Evolutionary conservation across 2,888 invertebrate genomes (phyloP).

Genomic region (Stictocephala bisonia): DNA sequence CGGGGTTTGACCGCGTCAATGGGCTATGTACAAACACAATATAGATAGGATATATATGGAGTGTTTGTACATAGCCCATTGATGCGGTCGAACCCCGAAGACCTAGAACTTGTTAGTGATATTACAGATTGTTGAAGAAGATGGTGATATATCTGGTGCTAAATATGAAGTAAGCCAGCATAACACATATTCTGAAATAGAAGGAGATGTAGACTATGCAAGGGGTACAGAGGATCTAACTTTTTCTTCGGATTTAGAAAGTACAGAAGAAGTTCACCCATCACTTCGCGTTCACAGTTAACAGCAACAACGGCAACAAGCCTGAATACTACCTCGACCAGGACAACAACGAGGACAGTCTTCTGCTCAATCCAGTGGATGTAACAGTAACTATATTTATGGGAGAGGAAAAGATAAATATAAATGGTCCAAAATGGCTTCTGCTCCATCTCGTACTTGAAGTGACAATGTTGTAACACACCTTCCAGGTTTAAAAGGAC

Average conservation of each 20-base stretch:
- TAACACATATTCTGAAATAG: background rate
- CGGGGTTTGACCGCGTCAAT: too few species aligned
- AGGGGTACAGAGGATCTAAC: background rate
- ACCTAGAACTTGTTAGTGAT: too few species aligned
- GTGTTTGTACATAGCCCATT: too few species aligned
- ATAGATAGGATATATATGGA: too few species aligned
- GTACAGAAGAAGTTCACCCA: background rate
- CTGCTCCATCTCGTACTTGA: background rate
- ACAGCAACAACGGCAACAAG: background rate
- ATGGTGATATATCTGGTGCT: background rate
- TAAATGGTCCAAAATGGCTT: background rate
- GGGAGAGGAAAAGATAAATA: background rate
- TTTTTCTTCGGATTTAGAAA: background rate
- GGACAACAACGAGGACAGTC: background rate
- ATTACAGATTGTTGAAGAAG: background rate
- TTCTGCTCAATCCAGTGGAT: background rate
- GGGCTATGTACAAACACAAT: too few species aligned
- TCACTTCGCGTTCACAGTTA: background rate
- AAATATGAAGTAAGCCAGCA: background rate
- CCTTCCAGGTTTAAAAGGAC: background rate
- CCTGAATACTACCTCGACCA: background rate
- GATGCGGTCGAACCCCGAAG: too few species aligned
- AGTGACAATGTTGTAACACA: background rate
- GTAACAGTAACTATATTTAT: background rate
- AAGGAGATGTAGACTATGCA: background rate